Evolutionary conservation across 2,888 invertebrate species (phyloP), one percentile per base, ranked within the genome.

Genomic region (Platycnemis pennipes): DNA sequence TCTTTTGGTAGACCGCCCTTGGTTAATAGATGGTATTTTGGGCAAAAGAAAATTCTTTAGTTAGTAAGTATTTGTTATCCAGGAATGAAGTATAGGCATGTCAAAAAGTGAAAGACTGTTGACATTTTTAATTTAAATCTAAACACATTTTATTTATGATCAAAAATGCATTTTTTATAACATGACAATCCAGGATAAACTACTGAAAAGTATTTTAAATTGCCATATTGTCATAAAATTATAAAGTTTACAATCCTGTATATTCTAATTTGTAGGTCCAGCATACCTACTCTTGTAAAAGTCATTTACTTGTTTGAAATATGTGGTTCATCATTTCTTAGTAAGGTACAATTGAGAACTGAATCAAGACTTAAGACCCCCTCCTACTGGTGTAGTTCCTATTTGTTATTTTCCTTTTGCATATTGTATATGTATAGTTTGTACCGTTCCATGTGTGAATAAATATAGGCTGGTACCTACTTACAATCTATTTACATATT

Each of bases 71-170:
- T 46, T 87, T 46, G n/a, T 87, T 46, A 46, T 44, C 63, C 31
- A 87, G 44, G 46, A 13, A 46, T 87, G 45, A 46, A 42, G 46
- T 22, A 87, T 46, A 86, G 46, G 26, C 26, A n/a, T 87, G 19
- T 87, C 45, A 22, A 46, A 77, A 87, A 87, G 26, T 87, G 26
- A 44, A 46, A 44, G 45, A 87, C 87, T 87, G 87, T 45, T 46
- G 22, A 46, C 87, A 13, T 46, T n/a, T n/a, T 87, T 87, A 87
- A 26, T 87, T 87, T 5, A 11, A 31, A 37, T 77, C 31, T 37
- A 77, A 26, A 49, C 49, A 77, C 31, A 45, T 87, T 87, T 87
- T 87, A 87, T 87, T 87, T 87, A 87, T 45, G 7, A 46, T 87
- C 16, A 13, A 44, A 77, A 77, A 87, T 7, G 13, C 77, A 26